Evolutionary conservation across 2,797 vertebrate genomes (phyloP).

Genomic region (Dryobates pubescens): DNA sequence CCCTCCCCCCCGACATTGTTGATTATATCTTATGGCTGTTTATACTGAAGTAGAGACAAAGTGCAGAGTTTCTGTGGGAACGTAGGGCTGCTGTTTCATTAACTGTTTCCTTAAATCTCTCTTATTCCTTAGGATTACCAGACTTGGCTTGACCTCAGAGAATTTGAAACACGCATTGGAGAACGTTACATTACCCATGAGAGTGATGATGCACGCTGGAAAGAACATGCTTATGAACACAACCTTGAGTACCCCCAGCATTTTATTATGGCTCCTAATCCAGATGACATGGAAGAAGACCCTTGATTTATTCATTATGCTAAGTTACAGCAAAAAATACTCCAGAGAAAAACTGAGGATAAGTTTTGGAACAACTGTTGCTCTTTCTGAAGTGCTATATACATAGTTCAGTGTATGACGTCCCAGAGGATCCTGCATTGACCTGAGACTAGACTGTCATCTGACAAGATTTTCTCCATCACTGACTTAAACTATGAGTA

Average conservation of each 20-base stretch:
- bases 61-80: neutral
- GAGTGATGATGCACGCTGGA: conserved; percentile 97
- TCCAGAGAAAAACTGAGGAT: conserved; percentile 39
- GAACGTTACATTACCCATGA: conserved; percentile 99
- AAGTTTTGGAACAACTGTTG: conserved; percentile 15
- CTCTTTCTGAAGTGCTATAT: conserved; percentile 19
- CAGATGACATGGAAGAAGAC: conserved; percentile 99
- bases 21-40: neutral
- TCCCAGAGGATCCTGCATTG: conserved; percentile 16
- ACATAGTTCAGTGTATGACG: neutral
- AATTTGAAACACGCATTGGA: conserved; percentile 95
- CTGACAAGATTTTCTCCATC: conserved; percentile 19
- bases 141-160: conserved; percentile 97
- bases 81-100: neutral
- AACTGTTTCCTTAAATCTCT: neutral
- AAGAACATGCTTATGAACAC: conserved; percentile 91
- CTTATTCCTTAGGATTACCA: conserved; percentile 90
- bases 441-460: neutral
- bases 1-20: neutral
- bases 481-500: neutral
- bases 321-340: neutral
- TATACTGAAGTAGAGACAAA: neutral
- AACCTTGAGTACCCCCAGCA: conserved; percentile 93
- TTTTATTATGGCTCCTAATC: conserved; percentile 98
- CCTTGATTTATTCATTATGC: conserved; percentile 78